Base-by-base conservation (phyloP, 2,113 vertebrate species). In the Acinonyx jubatus region DNA sequence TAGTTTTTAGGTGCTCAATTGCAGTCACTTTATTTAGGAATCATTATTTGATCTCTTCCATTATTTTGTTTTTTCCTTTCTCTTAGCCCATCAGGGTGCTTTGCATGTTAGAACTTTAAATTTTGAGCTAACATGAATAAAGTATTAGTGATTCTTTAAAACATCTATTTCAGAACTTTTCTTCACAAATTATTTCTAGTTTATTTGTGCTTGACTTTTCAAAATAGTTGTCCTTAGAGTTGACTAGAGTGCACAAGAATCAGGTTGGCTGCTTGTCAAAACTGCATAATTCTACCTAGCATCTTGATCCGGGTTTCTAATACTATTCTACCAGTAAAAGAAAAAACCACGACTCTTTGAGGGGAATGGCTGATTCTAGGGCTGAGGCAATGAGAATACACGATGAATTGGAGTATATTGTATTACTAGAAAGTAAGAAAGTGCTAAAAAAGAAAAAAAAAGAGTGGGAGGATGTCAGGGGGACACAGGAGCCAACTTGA, bases 121-220 rank as follows among this genome's bases (percentile, higher is more conserved):
- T 89, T 36, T 81, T 74, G 41, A 89, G 12, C 1, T 85, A 71
- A 29, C 36, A 57, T 97, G 63, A 91, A 68, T 31, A 92, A 96
- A 92, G 89, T 76, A 74, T 7, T 74, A 71, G 31, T 88, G 61
- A 71, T 95, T 69, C 19, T 95, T 90, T 52, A 76, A 95, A 92
- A 23, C 31, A 83, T 48, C 18, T 38, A 36, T 86, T 94, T 95
- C 29, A 88, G 66, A 97, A 90, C 13, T 89, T 96, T 68, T 93
- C 8, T 89, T 90, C 16, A 86, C 7, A 76, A 65, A 38, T 86
- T 88, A 87, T 84, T 78, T 92, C 31, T 86, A 79, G 3, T 63
- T 74, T 86, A 69, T 63, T 97, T 78, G 48, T 90, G 19, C 31
- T 93, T 93, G 61, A 83, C 36, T 91, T 73, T 55, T 63, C 29